These are phyloP conservation scores for Philaethria dido DNA, from an alignment of 2,888 invertebrate genomes.

Conservation along the genomic window DNA sequence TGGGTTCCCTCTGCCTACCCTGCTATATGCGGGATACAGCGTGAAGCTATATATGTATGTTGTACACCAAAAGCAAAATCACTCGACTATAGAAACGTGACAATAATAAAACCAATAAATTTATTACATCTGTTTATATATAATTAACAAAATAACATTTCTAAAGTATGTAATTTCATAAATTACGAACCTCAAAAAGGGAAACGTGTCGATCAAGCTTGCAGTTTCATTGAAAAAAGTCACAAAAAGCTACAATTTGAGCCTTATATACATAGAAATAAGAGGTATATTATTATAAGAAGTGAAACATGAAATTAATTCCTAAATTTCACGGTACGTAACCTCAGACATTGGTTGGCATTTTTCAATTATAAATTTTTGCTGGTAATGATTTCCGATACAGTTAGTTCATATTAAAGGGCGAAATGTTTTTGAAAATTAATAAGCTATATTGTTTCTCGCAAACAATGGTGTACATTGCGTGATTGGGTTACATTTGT, in stretches of 20 bases:
- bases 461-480: conserved; percentile 27
- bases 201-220: conserved; percentile 24
- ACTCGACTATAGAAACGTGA: not conserved
- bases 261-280: not conserved
- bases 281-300: conserved; percentile 11
- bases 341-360: conserved; percentile 50
- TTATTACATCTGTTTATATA: conserved; percentile 8
- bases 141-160: conserved; percentile 18
- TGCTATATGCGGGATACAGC: too few relatives aligned
- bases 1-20: too few relatives aligned
- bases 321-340: conserved; percentile 55
- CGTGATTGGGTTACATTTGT: conserved; percentile 5
- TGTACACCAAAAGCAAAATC: too few relatives aligned
- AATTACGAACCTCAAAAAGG: conserved; percentile 24
- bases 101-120: not conserved
- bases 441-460: conserved; percentile 45
- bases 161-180: conserved; percentile 22
- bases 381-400: conserved; percentile 59
- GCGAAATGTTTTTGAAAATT: conserved; percentile 42
- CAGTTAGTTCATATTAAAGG: conserved; percentile 40
- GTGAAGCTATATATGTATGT: too few relatives aligned
- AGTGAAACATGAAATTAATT: conserved; percentile 9
- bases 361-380: conserved; percentile 61
- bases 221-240: conserved; percentile 5
- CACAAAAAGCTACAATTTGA: not conserved